Evolutionary conservation across 2,888 invertebrate genomes (phyloP).

Genomic region (Brenthis ino): DNA sequence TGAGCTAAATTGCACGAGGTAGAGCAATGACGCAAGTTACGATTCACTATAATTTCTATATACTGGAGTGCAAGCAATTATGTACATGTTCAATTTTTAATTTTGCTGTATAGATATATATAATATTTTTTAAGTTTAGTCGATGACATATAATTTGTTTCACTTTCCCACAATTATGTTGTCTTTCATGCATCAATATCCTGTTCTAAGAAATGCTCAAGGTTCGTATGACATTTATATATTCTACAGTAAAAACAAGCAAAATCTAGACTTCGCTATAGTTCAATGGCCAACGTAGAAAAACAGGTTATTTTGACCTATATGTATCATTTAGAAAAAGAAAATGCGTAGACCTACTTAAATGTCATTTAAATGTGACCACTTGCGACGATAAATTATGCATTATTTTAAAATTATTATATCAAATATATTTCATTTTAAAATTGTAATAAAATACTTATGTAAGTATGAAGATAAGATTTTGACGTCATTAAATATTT

Average conservation of each 20-base stretch:
- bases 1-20: too few species aligned
- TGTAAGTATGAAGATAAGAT: constrained; percentile 7
- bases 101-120: too few species aligned
- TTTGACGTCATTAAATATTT: constrained; percentile 1
- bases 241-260: background rate
- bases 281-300: constrained; percentile 26
- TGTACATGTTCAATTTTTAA: too few species aligned
- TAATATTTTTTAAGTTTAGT: too few species aligned
- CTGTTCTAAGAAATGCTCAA: background rate
- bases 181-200: background rate
- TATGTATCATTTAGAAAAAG: constrained; percentile 1
- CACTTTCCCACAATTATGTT: too few species aligned
- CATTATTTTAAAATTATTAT: background rate
- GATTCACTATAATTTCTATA: too few species aligned
- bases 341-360: background rate
- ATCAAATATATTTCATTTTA: background rate
- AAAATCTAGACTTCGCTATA: constrained; percentile 5
- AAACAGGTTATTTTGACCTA: constrained; percentile 20
- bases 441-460: constrained; percentile 4
- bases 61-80: too few species aligned
- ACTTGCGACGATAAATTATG: background rate
- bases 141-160: too few species aligned
- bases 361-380: constrained; percentile 7
- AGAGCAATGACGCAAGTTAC: too few species aligned
- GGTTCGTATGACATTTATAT: constrained; percentile 18